A percentile compares a stretch with the other conserved stretches of the same genome.
These are phyloP conservation scores for Nettapus auritus DNA, from an alignment of 2,113 vertebrate species.

Conservation along the genomic window DNA sequence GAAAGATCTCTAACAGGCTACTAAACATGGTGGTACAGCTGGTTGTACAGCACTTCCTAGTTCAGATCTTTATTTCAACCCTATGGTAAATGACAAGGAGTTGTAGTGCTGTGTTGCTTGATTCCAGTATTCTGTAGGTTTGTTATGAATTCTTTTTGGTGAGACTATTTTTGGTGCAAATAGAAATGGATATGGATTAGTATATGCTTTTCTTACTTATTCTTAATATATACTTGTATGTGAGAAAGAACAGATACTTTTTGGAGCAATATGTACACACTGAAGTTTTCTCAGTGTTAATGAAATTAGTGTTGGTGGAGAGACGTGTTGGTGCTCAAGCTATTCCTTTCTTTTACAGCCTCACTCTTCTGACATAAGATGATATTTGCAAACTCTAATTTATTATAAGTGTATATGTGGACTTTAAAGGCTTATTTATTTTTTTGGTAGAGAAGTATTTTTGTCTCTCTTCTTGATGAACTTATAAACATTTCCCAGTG, in stretches of 20 bases:
- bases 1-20: not conserved
- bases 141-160: accelerated
- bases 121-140: accelerated
- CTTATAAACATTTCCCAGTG: not conserved
- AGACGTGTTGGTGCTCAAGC: not conserved
- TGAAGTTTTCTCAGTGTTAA: not conserved
- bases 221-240: accelerated
- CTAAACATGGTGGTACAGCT: not conserved
- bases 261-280: too few relatives aligned
- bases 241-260: not conserved
- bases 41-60: not conserved
- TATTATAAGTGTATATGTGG: accelerated
- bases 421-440: accelerated
- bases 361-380: too few relatives aligned
- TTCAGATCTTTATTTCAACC: not conserved
- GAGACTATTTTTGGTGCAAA: not conserved
- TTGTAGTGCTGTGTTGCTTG: accelerated
- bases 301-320: not conserved
- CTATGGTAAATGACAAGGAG: accelerated
- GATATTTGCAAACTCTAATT: not conserved
- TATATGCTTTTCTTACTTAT: too few relatives aligned
- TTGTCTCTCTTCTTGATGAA: too few relatives aligned
- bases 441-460: not conserved
- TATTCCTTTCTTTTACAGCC: not conserved
- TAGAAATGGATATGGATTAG: too few relatives aligned